Base-by-base conservation (phyloP, 1,140 invertebrate species). In the Brachionus angularis region DNA sequence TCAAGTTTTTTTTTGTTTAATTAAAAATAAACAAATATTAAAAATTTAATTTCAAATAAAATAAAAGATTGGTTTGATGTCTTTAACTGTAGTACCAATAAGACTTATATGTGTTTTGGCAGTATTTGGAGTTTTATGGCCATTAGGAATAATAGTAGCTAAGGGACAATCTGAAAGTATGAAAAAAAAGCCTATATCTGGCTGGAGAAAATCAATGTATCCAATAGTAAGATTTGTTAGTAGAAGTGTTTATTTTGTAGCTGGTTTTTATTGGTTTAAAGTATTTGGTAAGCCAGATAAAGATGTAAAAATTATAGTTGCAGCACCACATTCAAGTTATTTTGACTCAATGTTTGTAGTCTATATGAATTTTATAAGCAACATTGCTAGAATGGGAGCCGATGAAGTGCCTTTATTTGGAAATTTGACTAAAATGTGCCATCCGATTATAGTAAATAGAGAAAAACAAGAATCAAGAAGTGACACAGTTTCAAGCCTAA, bases 361-460 rank as follows among this genome's bases (percentile, higher is more conserved):
- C 78, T 86, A 88, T 73, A 87, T 87, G 14, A 86, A 85, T 75
- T 87, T 90, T 78, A 89, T 89, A 14, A 89, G 87, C 25, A 87
- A 89, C 76, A 89, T 91, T 79, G 87, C 88, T 73, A 84, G 88
- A 75, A 85, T 87, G 74, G 89, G 91, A 78, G 89, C 87, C 78
- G 84, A 85, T 64, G 85, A 86, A 76, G 86, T 89, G 79, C 88
- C 88, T 74, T 87, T 89, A 78, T 86, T 91, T 74, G 89, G 89
- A 87, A 91, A 90, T 81, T 82, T 96, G 44, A 92, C 94, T 70
- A 90, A 91, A 79, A 94, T 90, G 78, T 92, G 91, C 0, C 93
- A 96, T 81, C 92, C 93, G 0, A 89, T 97, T 14, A 93, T 93
- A 77, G 93, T 96, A 12, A 89, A 88, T 84, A 83, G 93, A 49